Evolutionary conservation across 2,888 invertebrate genomes (phyloP), one percentile per base, ranked within the genome.

Genomic region (Pimpla rufipes): DNA sequence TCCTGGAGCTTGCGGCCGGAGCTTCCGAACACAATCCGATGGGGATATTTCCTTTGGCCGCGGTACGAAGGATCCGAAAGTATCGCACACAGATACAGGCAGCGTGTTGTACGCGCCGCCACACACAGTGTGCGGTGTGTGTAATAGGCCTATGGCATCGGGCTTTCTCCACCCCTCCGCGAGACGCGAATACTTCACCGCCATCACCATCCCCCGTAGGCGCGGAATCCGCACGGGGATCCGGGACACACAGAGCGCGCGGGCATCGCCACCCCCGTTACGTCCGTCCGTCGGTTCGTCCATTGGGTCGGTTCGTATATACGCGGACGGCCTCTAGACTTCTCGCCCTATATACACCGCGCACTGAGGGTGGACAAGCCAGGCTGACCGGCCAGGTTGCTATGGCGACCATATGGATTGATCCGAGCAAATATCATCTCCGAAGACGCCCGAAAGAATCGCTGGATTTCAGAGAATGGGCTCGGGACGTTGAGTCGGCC

Each of bases 361-460:
- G 76, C 68, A 74, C 64, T 86, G 88, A 89, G 90, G 90, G 92
- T 91, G 92, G 90, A 90, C 92, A 92, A 90, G 89, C 87, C 80
- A 84, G 89, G 90, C 89, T 91, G 92, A 91, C 90, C 90, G 91
- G 35, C 62, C 37, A 62, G 37, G 92, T 93, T 92, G 88, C 93
- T 89, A 93, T 93, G 91, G 91, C 89, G 86, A 93, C 93, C 92
- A 91, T 93, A 93, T 93, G 93, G 93, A 93, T 93, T 93, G 92
- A 93, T 93, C 92, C 92, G 92, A 92, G 92, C 90, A 93, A 93
- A 93, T 93, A 93, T 93, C 93, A 93, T 93, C 93, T 92, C 91
- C 90, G 92, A 92, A 92, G 92, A 92, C 90, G 89, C 90, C 90
- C 91, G 90, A 93, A 93, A 93, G 93, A 93, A 92, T 93, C 90